Evolutionary conservation across 2,113 vertebrate species (phyloP), one percentile per base, ranked within the genome.

Genomic region (Hassar affinis): DNA sequence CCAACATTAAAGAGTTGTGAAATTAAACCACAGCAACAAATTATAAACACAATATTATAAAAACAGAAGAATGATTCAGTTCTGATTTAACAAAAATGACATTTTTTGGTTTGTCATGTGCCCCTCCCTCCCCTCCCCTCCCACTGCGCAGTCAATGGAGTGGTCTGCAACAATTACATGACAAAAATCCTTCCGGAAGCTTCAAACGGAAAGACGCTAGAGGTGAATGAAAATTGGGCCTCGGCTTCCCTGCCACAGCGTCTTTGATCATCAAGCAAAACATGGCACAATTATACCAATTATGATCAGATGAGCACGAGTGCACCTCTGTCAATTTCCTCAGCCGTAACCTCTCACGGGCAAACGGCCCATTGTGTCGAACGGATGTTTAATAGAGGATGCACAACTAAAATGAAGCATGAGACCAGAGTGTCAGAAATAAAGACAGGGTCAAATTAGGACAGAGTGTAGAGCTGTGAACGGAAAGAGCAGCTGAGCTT

Each of bases 221-320:
- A 85, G 75, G 84, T 82, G 84, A 87, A 78, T 1, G 79, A 57
- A 78, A 62, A 72, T 4, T 59, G n/a, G 62, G 66, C 52, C 51
- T 59, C 4, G 14, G 69, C 79, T 87, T 87, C 45, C 79, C 52
- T 51, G 15, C 15, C n/a, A 81, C 25, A 62, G 14, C 15, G 22
- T 79, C 86, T 80, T 80, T 85, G 83, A 87, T 80, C 78, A 74
- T 51, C 25, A 59, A 42, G 75, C 84, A 75, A 85, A 85, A 85
- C 86, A 82, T n/a, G 17, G 80, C 18, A 66, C 80, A 87, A 85
- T 87, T 87, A 87, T 30, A 82, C 49, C 86, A 85, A 87, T 85
- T 85, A 87, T 6, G 52, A 66, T 84, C 76, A 80, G 42, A 75
- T 20, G 51, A 79, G 77, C 54, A 69, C 27, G 3, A 84, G 15